These are phyloP conservation scores for Hymenopus coronatus DNA, from an alignment of 2,888 invertebrate genomes.

Conservation along the genomic window DNA sequence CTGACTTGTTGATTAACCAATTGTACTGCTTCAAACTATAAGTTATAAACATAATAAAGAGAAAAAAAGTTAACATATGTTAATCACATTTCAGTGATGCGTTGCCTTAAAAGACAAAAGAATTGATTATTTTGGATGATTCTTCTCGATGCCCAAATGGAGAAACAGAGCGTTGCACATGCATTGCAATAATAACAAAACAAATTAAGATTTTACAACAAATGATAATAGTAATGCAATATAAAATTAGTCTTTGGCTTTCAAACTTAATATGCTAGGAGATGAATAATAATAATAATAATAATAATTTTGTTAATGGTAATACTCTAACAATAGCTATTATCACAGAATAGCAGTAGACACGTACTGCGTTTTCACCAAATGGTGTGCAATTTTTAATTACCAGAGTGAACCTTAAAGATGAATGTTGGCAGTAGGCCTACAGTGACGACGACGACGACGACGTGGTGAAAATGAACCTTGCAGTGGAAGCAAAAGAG, in stretches of 20 bases:
- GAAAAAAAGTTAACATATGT: too few relatives aligned
- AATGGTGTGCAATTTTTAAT: constrained; percentile 17
- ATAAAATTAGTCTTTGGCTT: constrained; percentile 15
- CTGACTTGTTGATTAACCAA: too few relatives aligned
- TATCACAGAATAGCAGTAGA: constrained; percentile 32
- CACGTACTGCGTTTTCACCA: constrained; percentile 8
- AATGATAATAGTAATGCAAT: constrained; percentile 5
- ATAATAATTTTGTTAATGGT: background rate
- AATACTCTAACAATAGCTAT: constrained; percentile 3
- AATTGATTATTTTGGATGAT: too few relatives aligned
- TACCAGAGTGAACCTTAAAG: constrained; percentile 30
- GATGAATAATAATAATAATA: background rate
- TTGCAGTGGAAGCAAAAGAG: constrained; percentile 30
- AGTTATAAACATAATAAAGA: too few relatives aligned
- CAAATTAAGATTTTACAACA: background rate
- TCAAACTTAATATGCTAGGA: constrained; percentile 6
- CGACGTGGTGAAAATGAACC: constrained; percentile 15
- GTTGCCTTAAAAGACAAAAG: too few relatives aligned
- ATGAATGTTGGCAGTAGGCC: constrained; percentile 1
- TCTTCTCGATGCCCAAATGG: background rate
- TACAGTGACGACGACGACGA: background rate
- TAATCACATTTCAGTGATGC: too few relatives aligned
- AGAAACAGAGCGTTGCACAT: background rate
- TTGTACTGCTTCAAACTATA: too few relatives aligned
- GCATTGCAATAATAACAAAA: background rate